A percentile compares a stretch with the other conserved stretches of the same genome.
Conservation (phyloP, 2,888 invertebrate genomes). For the Linhomoeus sp. region DNA sequence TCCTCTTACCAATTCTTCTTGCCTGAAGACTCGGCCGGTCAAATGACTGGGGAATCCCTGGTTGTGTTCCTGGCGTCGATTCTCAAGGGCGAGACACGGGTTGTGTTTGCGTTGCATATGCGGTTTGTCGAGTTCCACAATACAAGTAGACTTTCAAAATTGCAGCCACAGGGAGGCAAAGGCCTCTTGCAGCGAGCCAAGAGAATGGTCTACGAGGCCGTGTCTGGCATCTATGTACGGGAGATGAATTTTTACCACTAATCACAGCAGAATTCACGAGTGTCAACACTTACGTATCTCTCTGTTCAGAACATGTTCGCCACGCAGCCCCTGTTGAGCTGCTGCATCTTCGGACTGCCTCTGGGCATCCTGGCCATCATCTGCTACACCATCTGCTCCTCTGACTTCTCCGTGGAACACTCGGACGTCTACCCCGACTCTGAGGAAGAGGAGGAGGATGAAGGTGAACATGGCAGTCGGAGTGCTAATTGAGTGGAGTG, state of each 20-base stretch:
- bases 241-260: background rate
- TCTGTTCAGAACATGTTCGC: constrained; percentile 17
- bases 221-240: background rate
- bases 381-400: constrained; percentile 83
- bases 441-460: constrained; percentile 13
- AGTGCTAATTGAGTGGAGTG: background rate
- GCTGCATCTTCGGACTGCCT: constrained; percentile 79
- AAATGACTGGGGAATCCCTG: constrained; percentile 58
- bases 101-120: background rate
- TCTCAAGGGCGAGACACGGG: constrained; percentile 33
- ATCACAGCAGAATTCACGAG: background rate
- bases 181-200: constrained; percentile 9
- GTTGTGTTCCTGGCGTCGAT: constrained; percentile 54
- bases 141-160: no score
- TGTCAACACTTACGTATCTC: background rate
- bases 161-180: constrained; percentile 10
- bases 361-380: constrained; percentile 77
- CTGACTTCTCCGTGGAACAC: constrained; percentile 46
- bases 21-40: constrained; percentile 52
- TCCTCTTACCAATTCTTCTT: constrained; percentile 77
- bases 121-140: no score
- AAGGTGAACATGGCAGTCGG: no score
- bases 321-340: constrained; percentile 55
- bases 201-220: constrained; percentile 49
- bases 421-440: constrained; percentile 23